Base-by-base conservation (phyloP, 2,797 vertebrate species). In the Synaphobranchus kaupii region DNA sequence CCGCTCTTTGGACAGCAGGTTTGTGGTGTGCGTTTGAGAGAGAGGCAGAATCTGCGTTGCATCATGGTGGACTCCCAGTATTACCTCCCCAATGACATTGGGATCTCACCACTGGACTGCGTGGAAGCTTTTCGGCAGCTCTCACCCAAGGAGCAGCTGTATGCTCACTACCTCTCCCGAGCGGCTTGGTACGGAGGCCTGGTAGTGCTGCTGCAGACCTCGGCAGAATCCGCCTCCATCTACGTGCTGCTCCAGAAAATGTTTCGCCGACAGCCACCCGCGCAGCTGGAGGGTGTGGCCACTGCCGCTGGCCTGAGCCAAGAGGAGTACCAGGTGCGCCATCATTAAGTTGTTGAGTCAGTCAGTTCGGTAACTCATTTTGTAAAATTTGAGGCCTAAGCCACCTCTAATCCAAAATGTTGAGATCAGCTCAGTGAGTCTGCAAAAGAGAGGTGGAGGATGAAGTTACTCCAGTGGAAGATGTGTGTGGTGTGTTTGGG, bases 31-130 rank as follows among this genome's bases (percentile, higher is more conserved):
- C 15, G n/a, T 50, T 22, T 82, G 34, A 84, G 0, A 87, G 34
- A 84, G 0, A 87, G 68, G 63, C 87, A 28, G 89, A 84, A 22
- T 47, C 87, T 66, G 84, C 76, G 34, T 88, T 86, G 88, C 76
- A 94, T 92, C 84, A 98, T 97, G 97, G 96, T 97, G 92, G 97
- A 98, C 91, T 97, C 97, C 63, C 98, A 98, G 95, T 98, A 98
- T 90, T 95, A 97, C 94, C 96, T 99, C 85, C 98, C 97, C 86
- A 98, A 97, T 90, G 97, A 98, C 91, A 95, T 97, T 0, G 97
- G 97, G 0, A 92, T 99, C 60, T 96, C 96, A 4, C 93, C 95
- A 15, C 96, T 99, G 80, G 97, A 98, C 92, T 98, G 98, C 60
- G 89, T 90, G 0, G 97, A 98, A 90, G 97, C 98, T 39, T 99